Conservation (phyloP, 1,140 invertebrate species). For the Gryllus bimaculatus region DNA sequence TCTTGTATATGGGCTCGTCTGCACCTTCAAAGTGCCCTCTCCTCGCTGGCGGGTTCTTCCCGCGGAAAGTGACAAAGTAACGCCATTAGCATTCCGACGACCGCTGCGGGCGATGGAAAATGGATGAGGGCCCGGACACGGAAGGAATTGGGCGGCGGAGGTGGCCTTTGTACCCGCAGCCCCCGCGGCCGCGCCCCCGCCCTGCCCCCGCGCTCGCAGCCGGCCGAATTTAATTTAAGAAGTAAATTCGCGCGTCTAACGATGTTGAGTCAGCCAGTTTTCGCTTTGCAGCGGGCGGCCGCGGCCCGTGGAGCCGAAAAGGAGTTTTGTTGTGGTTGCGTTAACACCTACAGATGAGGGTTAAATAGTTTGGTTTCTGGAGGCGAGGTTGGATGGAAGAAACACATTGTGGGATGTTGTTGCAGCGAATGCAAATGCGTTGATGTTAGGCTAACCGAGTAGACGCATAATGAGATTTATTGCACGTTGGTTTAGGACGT, state of each 20-base stretch:
- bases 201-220: too few relatives aligned
- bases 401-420: too few relatives aligned
- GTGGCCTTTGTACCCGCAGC: neutral
- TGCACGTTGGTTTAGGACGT: too few relatives aligned
- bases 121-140: neutral
- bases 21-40: neutral
- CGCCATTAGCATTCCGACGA: neutral
- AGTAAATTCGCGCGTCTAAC: neutral
- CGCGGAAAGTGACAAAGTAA: neutral
- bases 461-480: too few relatives aligned
- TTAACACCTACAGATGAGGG: too few relatives aligned
- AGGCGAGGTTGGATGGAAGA: too few relatives aligned
- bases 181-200: too few relatives aligned
- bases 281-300: neutral
- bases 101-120: neutral
- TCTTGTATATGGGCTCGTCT: neutral
- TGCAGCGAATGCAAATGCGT: too few relatives aligned
- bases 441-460: too few relatives aligned
- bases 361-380: too few relatives aligned
- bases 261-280: constrained; percentile 1
- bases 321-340: neutral
- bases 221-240: neutral
- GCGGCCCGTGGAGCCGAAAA: neutral
- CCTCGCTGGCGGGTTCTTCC: neutral
- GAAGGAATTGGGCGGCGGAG: neutral